These are phyloP conservation scores for Microctenopoma stevenorrisi DNA, from an alignment of 2,797 vertebrate species.

Conservation along the genomic window DNA sequence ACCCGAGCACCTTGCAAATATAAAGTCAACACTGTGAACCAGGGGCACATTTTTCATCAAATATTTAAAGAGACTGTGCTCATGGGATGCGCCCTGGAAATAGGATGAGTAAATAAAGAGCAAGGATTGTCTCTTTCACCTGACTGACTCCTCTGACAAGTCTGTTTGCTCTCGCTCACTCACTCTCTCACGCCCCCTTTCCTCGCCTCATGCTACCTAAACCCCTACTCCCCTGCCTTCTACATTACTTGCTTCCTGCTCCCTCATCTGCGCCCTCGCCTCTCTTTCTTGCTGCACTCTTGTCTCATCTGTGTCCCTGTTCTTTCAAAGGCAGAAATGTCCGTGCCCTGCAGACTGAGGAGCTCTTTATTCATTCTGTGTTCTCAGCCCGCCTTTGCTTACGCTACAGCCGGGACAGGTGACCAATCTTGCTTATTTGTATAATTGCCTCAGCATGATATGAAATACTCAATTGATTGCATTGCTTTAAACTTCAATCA, in stretches of 20 bases:
- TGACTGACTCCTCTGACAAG: constrained; percentile 78
- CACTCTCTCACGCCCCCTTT: constrained; percentile 54
- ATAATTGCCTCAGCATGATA: constrained; percentile 61
- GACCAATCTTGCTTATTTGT: constrained; percentile 49
- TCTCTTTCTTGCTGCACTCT: constrained; percentile 36
- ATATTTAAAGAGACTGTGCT: constrained; percentile 81
- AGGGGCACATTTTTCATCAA: constrained; percentile 75
- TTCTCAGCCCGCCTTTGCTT: constrained; percentile 20
- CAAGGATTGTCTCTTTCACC: constrained; percentile 82
- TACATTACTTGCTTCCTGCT: constrained; percentile 50
- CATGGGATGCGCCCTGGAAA: constrained; percentile 76
- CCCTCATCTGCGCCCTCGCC: constrained; percentile 41
- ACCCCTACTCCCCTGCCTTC: constrained; percentile 29
- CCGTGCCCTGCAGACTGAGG: constrained; percentile 47
- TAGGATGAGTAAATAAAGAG: constrained; percentile 80
- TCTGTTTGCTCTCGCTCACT: constrained; percentile 58
- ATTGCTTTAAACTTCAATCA: constrained; percentile 64
- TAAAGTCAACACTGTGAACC: constrained; percentile 66
- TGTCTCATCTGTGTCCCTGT: constrained; percentile 40
- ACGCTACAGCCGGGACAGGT: constrained; percentile 41
- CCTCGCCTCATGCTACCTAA: constrained; percentile 55
- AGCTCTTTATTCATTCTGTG: constrained; percentile 23
- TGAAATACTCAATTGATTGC: constrained; percentile 58
- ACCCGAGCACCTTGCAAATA: constrained; percentile 63
- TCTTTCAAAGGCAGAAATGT: constrained; percentile 49